Percentiles rank a stretch among this genome's conserved stretches.
phyloP scores from a whole-genome alignment of 1,140 invertebrate species.

The Macrostomum lignano region DNA sequence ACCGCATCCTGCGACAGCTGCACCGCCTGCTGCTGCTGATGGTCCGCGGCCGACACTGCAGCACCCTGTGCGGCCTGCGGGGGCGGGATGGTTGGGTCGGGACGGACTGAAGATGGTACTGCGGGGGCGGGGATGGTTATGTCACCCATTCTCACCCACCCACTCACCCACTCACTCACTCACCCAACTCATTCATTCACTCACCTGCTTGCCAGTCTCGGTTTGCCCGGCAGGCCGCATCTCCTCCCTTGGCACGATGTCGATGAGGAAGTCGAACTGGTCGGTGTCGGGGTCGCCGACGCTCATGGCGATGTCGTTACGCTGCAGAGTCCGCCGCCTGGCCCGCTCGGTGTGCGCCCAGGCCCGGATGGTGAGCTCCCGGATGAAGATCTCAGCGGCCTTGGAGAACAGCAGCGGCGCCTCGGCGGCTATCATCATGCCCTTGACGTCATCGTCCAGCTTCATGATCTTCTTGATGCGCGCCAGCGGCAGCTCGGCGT shows the following conservation, averaged over 20 bases:
- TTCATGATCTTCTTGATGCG: constrained; percentile 99
- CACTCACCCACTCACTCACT: too few species aligned
- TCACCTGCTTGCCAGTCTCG: too few species aligned
- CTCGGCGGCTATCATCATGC: constrained; percentile 74
- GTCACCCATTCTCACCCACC: too few species aligned
- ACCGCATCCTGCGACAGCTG: too few species aligned
- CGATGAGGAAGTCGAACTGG: constrained; percentile 96
- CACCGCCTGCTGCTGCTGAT: too few species aligned
- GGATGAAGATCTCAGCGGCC: constrained; percentile 90
- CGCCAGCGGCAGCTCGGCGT: constrained; percentile 67
- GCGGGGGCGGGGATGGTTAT: too few species aligned
- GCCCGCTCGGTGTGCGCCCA: constrained; percentile 97
- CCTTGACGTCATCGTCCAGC: constrained; percentile 80
- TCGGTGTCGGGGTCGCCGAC: constrained; percentile 62
- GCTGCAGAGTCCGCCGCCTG: constrained; percentile 63
- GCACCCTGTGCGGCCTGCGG: too few species aligned
- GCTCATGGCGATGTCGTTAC: constrained; percentile 91
- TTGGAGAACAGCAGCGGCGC: constrained; percentile 86
- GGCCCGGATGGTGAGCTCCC: constrained; percentile 63
- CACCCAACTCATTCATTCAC: too few species aligned
- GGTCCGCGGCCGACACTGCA: too few species aligned
- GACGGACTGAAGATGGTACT: too few species aligned
- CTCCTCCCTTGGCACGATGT: constrained; percentile 91
- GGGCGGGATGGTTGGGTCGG: too few species aligned
- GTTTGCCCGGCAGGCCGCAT: too few species aligned